A percentile compares a stretch with the other conserved stretches of the same genome.
Conservation (phyloP, 92 coral and sea anemone genomes). For the Phymanthus crucifer region DNA sequence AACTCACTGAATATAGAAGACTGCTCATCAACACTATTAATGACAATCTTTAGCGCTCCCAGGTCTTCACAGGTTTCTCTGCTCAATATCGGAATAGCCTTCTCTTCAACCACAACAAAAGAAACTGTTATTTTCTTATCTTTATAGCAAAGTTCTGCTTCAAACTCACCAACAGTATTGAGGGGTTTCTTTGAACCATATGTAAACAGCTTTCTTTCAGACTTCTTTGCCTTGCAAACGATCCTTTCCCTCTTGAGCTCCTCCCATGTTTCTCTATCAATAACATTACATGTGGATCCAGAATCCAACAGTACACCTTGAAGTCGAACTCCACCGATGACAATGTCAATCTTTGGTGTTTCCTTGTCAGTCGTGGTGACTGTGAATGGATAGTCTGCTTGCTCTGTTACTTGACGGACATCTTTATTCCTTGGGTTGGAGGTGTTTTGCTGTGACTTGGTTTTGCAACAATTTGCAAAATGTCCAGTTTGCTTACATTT, state of each 20-base stretch:
- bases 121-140: conserved; percentile 23
- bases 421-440: not conserved
- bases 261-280: conserved; percentile 41
- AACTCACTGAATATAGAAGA: not conserved
- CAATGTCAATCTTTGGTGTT: conserved; percentile 24
- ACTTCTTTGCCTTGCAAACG: conserved; percentile 42
- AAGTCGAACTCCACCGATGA: conserved; percentile 42
- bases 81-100: conserved; percentile 46
- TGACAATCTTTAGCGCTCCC: conserved; percentile 39
- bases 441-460: not conserved
- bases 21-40: conserved; percentile 9
- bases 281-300: conserved; percentile 52
- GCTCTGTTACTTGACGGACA: not conserved
- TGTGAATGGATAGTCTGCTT: not conserved
- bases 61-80: conserved; percentile 44
- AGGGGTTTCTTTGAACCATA: conserved; percentile 51
- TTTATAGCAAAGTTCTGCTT: conserved; percentile 12
- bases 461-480: not conserved
- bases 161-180: conserved; percentile 39
- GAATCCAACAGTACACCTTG: conserved; percentile 41
- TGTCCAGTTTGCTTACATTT: not conserved
- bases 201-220: conserved; percentile 32
- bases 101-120: conserved; percentile 45
- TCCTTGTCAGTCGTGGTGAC: not conserved
- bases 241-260: conserved; percentile 51